Conservation (phyloP, 1,140 invertebrate species). For the Lepidurus couesii region DNA sequence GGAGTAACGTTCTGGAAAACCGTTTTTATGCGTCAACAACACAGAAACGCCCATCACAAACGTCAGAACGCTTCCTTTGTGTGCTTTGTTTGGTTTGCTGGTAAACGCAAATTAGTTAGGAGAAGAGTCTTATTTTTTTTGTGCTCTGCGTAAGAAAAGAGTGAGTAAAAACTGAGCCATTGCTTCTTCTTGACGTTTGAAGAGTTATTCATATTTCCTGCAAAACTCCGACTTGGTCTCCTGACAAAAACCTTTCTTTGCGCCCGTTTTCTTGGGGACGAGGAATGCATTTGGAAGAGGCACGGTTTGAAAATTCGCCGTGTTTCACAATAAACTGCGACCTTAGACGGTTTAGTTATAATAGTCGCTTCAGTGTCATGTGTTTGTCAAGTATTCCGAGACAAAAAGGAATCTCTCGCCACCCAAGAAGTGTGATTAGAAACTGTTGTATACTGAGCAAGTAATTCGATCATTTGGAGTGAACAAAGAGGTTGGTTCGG, state of each 20-base stretch:
- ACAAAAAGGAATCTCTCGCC: slow-evolving; percentile 76
- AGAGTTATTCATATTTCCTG: neutral
- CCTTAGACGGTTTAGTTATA: too few relatives aligned
- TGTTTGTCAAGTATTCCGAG: slow-evolving; percentile 41
- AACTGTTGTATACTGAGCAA: slow-evolving; percentile 45
- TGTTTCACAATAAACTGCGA: neutral
- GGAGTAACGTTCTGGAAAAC: neutral
- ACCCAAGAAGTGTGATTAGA: slow-evolving; percentile 73
- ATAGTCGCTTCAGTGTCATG: slow-evolving; percentile 23
- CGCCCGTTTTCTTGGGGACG: neutral
- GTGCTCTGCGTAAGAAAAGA: neutral
- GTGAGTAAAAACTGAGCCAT: neutral
- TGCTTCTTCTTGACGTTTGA: neutral
- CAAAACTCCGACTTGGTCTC: neutral
- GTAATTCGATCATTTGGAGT: slow-evolving; percentile 23
- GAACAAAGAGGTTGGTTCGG: slow-evolving; percentile 42
- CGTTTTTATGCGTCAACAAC: neutral
- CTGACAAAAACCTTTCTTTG: neutral
- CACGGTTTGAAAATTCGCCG: neutral
- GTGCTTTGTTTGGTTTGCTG: slow-evolving; percentile 14
- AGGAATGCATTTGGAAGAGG: slow-evolving; percentile 11
- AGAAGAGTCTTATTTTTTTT: neutral
- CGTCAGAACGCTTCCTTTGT: neutral
- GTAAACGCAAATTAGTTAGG: neutral
- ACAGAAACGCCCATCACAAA: neutral